These are phyloP conservation scores for Drosophila cognata DNA, from an alignment of 2,888 invertebrate species.

Conservation along the genomic window DNA sequence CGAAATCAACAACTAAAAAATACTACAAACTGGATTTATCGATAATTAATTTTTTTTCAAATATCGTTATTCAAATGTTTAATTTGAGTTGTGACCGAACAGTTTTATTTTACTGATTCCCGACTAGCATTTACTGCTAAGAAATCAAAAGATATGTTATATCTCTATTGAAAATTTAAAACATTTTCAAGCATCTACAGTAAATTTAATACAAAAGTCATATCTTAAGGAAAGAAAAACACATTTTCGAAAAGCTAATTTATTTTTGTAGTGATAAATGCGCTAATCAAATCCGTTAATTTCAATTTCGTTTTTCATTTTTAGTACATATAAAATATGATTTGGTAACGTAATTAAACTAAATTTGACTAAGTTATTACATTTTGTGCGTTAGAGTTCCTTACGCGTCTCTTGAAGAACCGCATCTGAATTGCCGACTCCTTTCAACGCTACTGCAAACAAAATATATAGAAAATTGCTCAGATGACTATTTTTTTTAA, in stretches of 20 bases:
- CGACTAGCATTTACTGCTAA: background rate
- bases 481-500: conserved; percentile 3
- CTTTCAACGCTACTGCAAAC: conserved; percentile 44
- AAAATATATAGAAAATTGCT: conserved; percentile 30
- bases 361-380: conserved; percentile 42
- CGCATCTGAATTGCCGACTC: conserved; percentile 23
- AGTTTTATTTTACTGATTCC: background rate
- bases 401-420: conserved; percentile 12
- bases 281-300: background rate
- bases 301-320: conserved; percentile 23
- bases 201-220: background rate
- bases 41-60: background rate
- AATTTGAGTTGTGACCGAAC: background rate
- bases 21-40: background rate
- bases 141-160: background rate
- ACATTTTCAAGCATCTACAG: background rate
- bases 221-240: background rate
- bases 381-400: conserved; percentile 50
- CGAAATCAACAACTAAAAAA: background rate
- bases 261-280: background rate
- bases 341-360: conserved; percentile 24
- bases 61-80: background rate
- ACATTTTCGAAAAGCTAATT: background rate
- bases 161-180: background rate
- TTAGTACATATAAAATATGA: conserved; percentile 12